Percentiles rank a stretch among this genome's conserved stretches.
Evolutionary conservation across 2,888 invertebrate genomes (phyloP).

Genomic region (Uropetala carovei): DNA sequence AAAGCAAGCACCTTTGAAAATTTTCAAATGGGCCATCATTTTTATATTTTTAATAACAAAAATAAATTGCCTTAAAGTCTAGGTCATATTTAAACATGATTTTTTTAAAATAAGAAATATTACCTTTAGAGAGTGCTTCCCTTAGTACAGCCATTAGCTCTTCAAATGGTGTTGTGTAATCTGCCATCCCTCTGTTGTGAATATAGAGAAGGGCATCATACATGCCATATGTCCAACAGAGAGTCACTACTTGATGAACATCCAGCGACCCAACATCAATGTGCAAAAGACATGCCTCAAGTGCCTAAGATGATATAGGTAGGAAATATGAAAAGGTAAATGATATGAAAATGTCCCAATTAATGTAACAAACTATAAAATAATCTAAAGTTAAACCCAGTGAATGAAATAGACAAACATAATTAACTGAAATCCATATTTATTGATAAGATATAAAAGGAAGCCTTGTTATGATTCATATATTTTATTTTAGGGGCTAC

Average conservation of each 20-base stretch:
- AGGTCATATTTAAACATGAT: background rate
- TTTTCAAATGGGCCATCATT: too few species aligned
- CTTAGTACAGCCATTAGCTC: constrained; percentile 80
- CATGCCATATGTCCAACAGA: constrained; percentile 80
- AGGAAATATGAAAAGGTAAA: background rate
- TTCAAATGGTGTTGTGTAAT: constrained; percentile 85
- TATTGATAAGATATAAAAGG: too few species aligned
- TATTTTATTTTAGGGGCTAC: too few species aligned
- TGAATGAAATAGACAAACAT: too few species aligned
- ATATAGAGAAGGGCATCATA: constrained; percentile 86
- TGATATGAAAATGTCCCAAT: too few species aligned
- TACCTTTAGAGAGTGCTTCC: constrained; percentile 73
- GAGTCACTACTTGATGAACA: constrained; percentile 83
- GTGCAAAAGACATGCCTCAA: constrained; percentile 85
- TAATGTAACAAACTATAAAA: too few species aligned
- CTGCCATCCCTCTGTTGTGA: constrained; percentile 85
- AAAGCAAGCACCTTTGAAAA: too few species aligned
- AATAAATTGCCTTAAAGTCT: too few species aligned
- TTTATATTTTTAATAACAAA: too few species aligned
- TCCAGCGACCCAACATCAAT: constrained; percentile 86
- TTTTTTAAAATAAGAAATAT: background rate
- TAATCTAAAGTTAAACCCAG: too few species aligned
- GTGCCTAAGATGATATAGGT: constrained; percentile 75
- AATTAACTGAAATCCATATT: too few species aligned
- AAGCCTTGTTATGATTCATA: too few species aligned